A percentile compares a stretch with the other conserved stretches of the same genome.
phyloP scores from a whole-genome alignment of 2,888 invertebrate genomes.

The Cordilura impudica region DNA sequence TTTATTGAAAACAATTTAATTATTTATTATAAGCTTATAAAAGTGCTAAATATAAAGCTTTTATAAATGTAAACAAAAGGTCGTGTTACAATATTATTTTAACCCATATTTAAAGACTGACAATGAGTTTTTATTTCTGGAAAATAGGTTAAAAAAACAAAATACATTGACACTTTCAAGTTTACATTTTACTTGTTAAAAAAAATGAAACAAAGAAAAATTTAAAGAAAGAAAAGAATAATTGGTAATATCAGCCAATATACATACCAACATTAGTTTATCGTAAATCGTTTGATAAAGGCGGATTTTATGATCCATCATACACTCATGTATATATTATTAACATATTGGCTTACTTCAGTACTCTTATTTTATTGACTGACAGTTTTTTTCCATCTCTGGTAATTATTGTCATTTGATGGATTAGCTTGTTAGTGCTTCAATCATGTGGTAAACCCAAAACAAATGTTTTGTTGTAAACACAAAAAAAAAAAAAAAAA shows the following conservation, averaged over 20 bases:
- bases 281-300: not conserved
- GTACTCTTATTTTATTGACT: not conserved
- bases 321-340: constrained; percentile 20
- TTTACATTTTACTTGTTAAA: not conserved
- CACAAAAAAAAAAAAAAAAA: not conserved
- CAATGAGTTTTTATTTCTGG: not conserved
- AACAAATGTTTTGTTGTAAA: constrained; percentile 16
- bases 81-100: constrained; percentile 21
- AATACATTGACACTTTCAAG: constrained; percentile 4
- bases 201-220: not conserved
- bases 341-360: not conserved
- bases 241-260: too few species aligned
- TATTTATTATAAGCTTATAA: not conserved
- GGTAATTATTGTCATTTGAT: constrained; percentile 47
- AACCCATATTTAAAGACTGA: constrained; percentile 10
- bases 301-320: constrained; percentile 12
- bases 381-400: not conserved
- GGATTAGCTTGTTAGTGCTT: constrained; percentile 47
- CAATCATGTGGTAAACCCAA: constrained; percentile 15
- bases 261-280: too few species aligned
- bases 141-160: constrained; percentile 21
- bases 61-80: not conserved
- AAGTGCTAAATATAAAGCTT: constrained; percentile 4
- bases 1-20: not conserved
- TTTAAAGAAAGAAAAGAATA: not conserved